Conservation (phyloP, 1,140 invertebrate species). For the Polypedilum pembai region DNA sequence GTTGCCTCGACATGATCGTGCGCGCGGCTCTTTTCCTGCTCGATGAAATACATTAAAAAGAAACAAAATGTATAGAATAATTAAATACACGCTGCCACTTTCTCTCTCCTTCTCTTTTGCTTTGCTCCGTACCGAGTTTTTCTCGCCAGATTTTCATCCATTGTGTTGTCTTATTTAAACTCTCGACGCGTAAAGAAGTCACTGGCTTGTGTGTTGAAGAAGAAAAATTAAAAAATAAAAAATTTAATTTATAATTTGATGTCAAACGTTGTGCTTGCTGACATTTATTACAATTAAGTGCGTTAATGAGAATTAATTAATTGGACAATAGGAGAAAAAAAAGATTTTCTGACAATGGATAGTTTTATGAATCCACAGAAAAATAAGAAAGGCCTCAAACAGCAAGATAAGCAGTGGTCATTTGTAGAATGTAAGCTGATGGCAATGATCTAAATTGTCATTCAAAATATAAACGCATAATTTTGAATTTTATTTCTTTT, state of each 20-base stretch:
- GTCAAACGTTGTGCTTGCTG: background rate
- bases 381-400: background rate
- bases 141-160: no score
- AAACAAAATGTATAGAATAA: no score
- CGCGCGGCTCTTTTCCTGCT: no score
- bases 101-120: no score
- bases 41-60: no score
- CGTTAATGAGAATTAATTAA: background rate
- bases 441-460: background rate
- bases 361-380: constrained; percentile 13
- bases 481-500: background rate
- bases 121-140: no score
- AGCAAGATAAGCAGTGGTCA: background rate
- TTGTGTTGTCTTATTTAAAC: no score
- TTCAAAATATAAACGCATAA: no score
- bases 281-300: background rate
- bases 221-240: background rate
- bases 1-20: no score
- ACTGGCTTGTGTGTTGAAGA: background rate
- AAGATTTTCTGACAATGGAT: background rate
- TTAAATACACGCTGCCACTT: no score
- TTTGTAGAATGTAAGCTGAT: background rate
- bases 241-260: background rate
- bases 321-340: background rate
- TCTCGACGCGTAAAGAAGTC: background rate